A percentile compares a stretch with the other conserved stretches of the same genome.
These are phyloP conservation scores for Gobionotothen gibberifrons DNA, from an alignment of 2,797 vertebrate species.

Conservation along the genomic window DNA sequence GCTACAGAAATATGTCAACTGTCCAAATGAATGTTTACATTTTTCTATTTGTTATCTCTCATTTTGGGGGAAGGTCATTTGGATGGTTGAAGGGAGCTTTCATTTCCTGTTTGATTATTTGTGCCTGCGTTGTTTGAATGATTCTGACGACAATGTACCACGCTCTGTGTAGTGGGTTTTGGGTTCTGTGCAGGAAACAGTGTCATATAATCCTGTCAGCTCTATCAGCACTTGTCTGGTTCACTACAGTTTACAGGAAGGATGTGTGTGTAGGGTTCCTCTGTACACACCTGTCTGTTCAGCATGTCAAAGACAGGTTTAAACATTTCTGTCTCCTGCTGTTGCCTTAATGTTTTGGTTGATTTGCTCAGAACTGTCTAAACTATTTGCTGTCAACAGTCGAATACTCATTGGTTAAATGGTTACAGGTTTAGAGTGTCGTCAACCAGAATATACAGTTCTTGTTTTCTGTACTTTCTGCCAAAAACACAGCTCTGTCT, in stretches of 20 bases:
- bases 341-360: neutral
- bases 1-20: conserved; percentile 39
- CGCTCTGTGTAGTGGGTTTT: conserved; percentile 12
- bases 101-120: conserved; percentile 41
- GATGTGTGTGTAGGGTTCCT: neutral
- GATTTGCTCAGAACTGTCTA: neutral
- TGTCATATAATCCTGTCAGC: conserved; percentile 44
- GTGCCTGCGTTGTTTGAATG: conserved; percentile 44
- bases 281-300: neutral
- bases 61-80: conserved; percentile 5
- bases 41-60: conserved; percentile 51
- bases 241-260: conserved; percentile 24
- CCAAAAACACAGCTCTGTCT: neutral
- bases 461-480: neutral
- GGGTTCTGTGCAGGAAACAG: conserved; percentile 29
- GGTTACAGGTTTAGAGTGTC: neutral
- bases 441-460: neutral
- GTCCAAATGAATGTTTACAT: conserved; percentile 67
- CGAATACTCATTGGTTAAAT: neutral
- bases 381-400: neutral
- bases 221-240: conserved; percentile 38
- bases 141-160: conserved; percentile 17
- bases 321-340: conserved; percentile 9
- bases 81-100: conserved; percentile 15
- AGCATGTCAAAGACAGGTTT: conserved; percentile 21